phyloP scores from a whole-genome alignment of 2,888 invertebrate species.

The Melinaea marsaeus region DNA sequence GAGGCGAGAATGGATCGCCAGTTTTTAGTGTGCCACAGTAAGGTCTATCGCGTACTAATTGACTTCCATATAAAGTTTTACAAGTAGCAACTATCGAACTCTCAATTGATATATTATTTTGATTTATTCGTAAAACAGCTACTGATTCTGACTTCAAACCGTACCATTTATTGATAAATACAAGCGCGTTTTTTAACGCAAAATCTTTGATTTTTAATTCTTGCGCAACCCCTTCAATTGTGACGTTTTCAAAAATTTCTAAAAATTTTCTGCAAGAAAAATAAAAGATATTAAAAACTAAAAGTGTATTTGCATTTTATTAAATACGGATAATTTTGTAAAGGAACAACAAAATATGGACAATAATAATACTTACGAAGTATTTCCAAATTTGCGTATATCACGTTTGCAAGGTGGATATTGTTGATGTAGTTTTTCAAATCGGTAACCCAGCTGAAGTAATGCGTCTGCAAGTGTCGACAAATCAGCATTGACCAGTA shows the following conservation, averaged over 20 bases:
- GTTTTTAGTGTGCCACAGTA: constrained; percentile 19
- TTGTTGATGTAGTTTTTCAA: too few species aligned
- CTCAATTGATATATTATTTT: constrained; percentile 7
- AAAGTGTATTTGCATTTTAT: too few species aligned
- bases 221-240: constrained; percentile 14
- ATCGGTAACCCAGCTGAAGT: too few species aligned
- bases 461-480: too few species aligned
- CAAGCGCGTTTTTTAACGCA: constrained; percentile 14
- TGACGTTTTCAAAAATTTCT: constrained; percentile 12
- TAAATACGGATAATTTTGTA: too few species aligned
- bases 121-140: constrained; percentile 16
- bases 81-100: constrained; percentile 4
- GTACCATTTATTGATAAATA: constrained; percentile 36
- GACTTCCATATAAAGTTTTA: constrained; percentile 2
- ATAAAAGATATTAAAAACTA: neutral
- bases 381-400: too few species aligned
- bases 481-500: too few species aligned
- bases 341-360: too few species aligned
- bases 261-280: constrained; percentile 22
- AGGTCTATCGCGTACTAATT: constrained; percentile 13
- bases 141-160: constrained; percentile 5
- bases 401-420: too few species aligned
- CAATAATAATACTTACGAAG: too few species aligned
- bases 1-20: constrained; percentile 71
- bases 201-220: constrained; percentile 11